Evolutionary conservation across 2,113 vertebrate species (phyloP).

Genomic region (Oriolus oriolus): DNA sequence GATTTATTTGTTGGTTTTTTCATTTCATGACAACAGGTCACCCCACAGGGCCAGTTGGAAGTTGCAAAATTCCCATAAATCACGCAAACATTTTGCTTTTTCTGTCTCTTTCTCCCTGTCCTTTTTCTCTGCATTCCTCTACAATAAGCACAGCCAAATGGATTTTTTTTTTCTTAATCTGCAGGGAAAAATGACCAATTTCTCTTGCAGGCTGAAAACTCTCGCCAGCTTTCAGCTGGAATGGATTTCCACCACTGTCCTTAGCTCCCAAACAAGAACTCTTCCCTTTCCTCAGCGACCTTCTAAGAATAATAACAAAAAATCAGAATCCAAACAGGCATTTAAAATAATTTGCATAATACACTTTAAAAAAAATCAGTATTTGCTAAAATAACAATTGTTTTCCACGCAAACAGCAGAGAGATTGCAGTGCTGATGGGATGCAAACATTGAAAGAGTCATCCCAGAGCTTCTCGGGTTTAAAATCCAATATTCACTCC

Average conservation of each 20-base stretch:
- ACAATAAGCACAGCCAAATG: not conserved
- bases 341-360: not conserved
- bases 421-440: not conserved
- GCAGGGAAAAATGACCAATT: constrained; percentile 3
- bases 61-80: constrained; percentile 5
- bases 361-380: too few relatives aligned
- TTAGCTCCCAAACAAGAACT: not conserved
- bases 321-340: not conserved
- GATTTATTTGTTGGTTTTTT: not conserved
- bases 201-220: constrained; percentile 6
- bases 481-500: not conserved
- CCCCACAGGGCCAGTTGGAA: not conserved
- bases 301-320: not conserved
- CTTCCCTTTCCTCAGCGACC: not conserved
- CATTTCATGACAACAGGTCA: not conserved
- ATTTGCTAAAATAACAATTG: not conserved
- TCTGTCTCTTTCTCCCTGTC: not conserved
- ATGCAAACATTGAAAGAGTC: not conserved
- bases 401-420: not conserved
- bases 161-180: not conserved
- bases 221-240: not conserved
- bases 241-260: not conserved
- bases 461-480: not conserved
- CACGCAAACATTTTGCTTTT: not conserved
- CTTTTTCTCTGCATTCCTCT: not conserved